Evolutionary conservation across 2,797 vertebrate species (phyloP), one percentile per base, ranked within the genome.

Genomic region (Sebastes matsubarae): DNA sequence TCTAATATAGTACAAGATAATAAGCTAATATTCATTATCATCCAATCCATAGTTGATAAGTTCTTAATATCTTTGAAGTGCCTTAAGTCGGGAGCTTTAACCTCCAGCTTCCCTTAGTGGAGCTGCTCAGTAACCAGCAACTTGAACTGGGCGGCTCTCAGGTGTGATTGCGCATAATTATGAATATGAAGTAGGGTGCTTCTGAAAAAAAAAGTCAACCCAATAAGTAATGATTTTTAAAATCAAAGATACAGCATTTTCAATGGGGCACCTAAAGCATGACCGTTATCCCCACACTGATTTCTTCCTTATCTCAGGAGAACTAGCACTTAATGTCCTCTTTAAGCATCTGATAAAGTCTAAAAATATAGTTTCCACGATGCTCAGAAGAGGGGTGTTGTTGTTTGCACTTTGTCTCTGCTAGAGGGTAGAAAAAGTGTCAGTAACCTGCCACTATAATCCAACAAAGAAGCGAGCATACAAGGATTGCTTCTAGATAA

Each of bases 21-120:
- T 29, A 46, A 9, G 30, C 25, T 27, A 60, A 67, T 60, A 29
- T 72, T 5, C 2, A 12, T 63, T 70, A 42, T 29, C 25, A 58
- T 36, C 11, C 11, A 20, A 14, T 63, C 4, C 46, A 22, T 9
- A 22, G 13, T 24, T 61, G 11, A 60, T 74, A 0, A 59, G 71
- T 64, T 71, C 12, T 32, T 18, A 68, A 22, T 32, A 42, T 67
- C 25, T 83, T 70, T 71, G 42, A 88, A 83, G 89, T 93, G 91
- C 88, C 90, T 90, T 86, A 75, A 55, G 38, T 59, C 29, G n/a
- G 60, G 68, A 77, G 27, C 11, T 38, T 77, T 67, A 20, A 42
- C 58, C 29, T 77, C 32, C 29, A 12, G 34, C 8, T 69, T 71
- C 27, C 32, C 32, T 67, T 6, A 57, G 18, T 30, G 60, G 29